Evolutionary conservation across 2,888 invertebrate species (phyloP).

Genomic region (Drosophila gaucha): DNA sequence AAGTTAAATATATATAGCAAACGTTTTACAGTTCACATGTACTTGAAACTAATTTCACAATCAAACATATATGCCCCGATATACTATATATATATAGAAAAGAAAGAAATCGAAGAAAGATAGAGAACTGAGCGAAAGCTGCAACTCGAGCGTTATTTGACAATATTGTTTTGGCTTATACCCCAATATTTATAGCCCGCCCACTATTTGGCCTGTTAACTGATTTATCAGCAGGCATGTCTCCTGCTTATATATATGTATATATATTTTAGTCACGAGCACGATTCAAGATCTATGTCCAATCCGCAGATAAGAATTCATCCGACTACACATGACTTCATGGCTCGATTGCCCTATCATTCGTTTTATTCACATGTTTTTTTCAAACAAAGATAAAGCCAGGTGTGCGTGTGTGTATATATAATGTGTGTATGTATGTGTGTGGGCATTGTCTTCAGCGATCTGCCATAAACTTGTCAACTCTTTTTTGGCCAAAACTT

Average conservation of each 20-base stretch:
- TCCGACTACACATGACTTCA: constrained; percentile 45
- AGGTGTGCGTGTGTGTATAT: constrained; percentile 3
- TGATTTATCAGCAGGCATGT: constrained; percentile 35
- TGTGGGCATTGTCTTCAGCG: constrained; percentile 1
- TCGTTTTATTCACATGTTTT: constrained; percentile 39
- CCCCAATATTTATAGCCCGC: background rate
- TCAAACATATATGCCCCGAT: background rate
- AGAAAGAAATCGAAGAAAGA: background rate
- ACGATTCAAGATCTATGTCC: constrained; percentile 49
- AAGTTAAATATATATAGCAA: background rate
- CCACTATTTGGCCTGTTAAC: background rate
- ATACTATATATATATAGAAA: background rate
- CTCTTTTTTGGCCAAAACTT: constrained; percentile 15
- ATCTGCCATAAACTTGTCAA: constrained; percentile 24
- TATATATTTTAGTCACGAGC: constrained; percentile 33
- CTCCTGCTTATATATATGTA: background rate
- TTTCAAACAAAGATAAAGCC: constrained; percentile 42
- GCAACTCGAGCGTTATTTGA: background rate
- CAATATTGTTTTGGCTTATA: background rate
- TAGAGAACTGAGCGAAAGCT: background rate
- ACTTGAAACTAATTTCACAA: background rate
- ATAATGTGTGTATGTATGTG: constrained; percentile 11
- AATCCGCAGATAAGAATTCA: constrained; percentile 51
- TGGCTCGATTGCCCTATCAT: constrained; percentile 46
- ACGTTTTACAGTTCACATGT: background rate